A percentile compares a stretch with the other conserved stretches of the same genome.
phyloP scores from a whole-genome alignment of 1,140 invertebrate genomes.

The Colletes latitarsis region DNA sequence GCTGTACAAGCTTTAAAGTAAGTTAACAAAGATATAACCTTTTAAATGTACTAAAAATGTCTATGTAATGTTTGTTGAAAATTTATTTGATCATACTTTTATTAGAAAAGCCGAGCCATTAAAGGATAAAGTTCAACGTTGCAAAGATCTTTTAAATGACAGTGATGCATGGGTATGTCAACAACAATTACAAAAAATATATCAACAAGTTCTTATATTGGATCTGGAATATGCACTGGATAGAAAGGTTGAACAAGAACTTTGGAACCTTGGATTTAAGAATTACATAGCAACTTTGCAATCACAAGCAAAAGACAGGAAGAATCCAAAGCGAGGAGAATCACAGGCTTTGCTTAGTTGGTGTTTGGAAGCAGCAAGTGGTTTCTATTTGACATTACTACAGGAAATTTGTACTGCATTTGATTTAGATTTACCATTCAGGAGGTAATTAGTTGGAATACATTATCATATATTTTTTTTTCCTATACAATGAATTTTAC shows the following conservation, averaged over 20 bases:
- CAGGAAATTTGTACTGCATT: slow-evolving; percentile 92
- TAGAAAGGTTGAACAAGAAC: slow-evolving; percentile 93
- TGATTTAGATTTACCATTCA: slow-evolving; percentile 90
- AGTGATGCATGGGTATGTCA: slow-evolving; percentile 84
- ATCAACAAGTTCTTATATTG: slow-evolving; percentile 89
- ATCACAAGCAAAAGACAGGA: slow-evolving; percentile 88
- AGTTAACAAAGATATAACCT: slow-evolving; percentile 62
- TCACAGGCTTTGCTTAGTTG: slow-evolving; percentile 88
- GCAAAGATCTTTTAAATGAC: slow-evolving; percentile 84
- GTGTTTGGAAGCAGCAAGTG: slow-evolving; percentile 91
- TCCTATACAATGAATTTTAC: not conserved
- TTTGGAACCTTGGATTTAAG: slow-evolving; percentile 95
- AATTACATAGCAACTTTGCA: slow-evolving; percentile 92
- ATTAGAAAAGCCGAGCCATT: slow-evolving; percentile 87
- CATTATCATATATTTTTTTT: not conserved
- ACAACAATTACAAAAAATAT: slow-evolving; percentile 87
- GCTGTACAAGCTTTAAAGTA: slow-evolving; percentile 87
- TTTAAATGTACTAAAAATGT: slow-evolving; percentile 11
- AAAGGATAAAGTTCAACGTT: slow-evolving; percentile 85
- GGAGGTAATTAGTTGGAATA: slow-evolving; percentile 78
- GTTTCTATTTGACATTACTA: slow-evolving; percentile 91
- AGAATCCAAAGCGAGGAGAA: slow-evolving; percentile 88
- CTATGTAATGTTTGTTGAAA: not conserved
- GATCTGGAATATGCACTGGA: slow-evolving; percentile 94
- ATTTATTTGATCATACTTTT: slow-evolving; percentile 36